Base-by-base conservation (phyloP, 2,797 vertebrate genomes). In the Paramormyrops hopkinsi region DNA sequence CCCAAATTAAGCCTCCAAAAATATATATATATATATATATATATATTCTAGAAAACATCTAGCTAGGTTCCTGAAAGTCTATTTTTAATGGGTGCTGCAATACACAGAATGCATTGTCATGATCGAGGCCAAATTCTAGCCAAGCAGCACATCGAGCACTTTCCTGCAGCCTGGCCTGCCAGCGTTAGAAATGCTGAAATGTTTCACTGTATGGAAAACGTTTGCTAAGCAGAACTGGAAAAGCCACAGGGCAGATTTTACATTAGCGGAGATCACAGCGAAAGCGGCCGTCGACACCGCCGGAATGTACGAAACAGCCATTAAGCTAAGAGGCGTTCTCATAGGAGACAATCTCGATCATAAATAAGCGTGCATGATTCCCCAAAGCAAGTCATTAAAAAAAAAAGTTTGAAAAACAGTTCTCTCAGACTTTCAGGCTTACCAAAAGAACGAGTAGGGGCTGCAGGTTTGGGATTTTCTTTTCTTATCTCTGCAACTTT, bases 401-500 rank as follows among this genome's bases (percentile, higher is more conserved):
- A 62, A 22, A 62, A 22, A 7, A 56, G 54, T n/a, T 0, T n/a
- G 54, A 19, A 82, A 82, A 82, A 46, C 19, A n/a, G 6, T 46
- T 44, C 76, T 46, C 76, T 76, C 5, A 44, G 73, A 79, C 73
- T 22, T 22, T 82, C 37, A 54, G 59, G 44, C 93, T 93, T 95
- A 97, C 97, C 96, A 96, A 96, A 96, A 41, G 92, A 91, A 53
- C 93, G 90, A 62, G 91, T 86, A 6, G 92, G 88, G n/a, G 92
- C 91, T 50, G 96, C 94, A 1, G 93, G 88, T 92, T 93, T 95
- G 90, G 95, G 95, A 53, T 94, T 93, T 88, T 96, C 92, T 91
- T 94, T 97, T 92, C 95, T 96, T 90, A 97, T 95, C 91, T 97
- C 96, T 8, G 98, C 98, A 92, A 99, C 95, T 95, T 96, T 97